A percentile compares a stretch with the other conserved stretches of the same genome.
phyloP scores from a whole-genome alignment of 2,797 vertebrate species.

The Acanthornis magna region DNA sequence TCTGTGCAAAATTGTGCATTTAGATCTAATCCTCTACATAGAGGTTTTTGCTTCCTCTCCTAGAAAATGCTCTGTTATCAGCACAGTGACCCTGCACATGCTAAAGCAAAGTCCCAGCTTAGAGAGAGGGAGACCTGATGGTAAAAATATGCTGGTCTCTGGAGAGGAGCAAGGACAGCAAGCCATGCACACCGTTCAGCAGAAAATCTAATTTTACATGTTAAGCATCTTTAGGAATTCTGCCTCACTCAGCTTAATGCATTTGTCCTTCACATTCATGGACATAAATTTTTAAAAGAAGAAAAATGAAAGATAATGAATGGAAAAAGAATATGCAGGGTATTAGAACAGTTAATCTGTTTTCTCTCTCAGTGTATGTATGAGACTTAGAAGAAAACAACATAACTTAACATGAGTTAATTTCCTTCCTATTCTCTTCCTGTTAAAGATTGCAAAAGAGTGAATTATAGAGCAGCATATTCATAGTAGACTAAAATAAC shows the following conservation, averaged over 20 bases:
- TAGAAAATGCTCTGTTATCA: neutral
- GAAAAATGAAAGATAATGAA: neutral
- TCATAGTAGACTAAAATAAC: neutral
- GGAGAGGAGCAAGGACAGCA: neutral
- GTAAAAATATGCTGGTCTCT: neutral
- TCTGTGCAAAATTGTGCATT: neutral
- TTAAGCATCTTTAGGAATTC: neutral
- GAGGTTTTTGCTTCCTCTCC: neutral
- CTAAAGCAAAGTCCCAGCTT: neutral
- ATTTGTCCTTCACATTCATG: conserved; percentile 5
- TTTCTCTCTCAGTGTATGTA: neutral
- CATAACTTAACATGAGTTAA: neutral
- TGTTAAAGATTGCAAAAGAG: neutral
- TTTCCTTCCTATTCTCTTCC: conserved; percentile 8
- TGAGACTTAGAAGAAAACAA: neutral
- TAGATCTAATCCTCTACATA: neutral
- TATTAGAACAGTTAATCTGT: neutral
- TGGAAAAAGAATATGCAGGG: neutral
- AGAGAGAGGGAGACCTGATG: neutral
- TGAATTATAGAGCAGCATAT: neutral
- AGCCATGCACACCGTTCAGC: neutral
- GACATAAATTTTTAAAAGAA: neutral
- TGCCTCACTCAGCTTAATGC: neutral
- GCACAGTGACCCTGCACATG: neutral
- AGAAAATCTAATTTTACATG: conserved; percentile 10